phyloP scores from a whole-genome alignment of 2,113 vertebrate species.

The Antigone vipio region DNA sequence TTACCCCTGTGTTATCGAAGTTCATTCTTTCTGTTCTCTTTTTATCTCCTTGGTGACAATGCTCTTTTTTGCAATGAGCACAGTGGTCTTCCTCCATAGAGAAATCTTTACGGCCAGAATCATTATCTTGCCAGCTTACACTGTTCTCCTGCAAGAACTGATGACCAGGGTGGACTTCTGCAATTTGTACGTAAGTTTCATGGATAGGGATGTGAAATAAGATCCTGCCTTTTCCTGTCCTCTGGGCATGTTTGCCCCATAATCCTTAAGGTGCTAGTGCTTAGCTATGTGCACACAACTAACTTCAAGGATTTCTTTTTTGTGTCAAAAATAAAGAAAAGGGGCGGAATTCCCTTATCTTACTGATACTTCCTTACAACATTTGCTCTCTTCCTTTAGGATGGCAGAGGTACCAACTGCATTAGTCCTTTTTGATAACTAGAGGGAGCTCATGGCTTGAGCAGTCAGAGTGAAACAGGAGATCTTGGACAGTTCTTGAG shows the following conservation, averaged over 20 bases:
- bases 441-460: conserved; percentile 48
- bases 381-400: not conserved
- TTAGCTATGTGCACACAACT: not conserved
- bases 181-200: not conserved
- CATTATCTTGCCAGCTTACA: not conserved
- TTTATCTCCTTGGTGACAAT: not conserved
- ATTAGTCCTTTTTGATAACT: conserved; percentile 10
- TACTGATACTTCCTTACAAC: not conserved
- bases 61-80: not conserved
- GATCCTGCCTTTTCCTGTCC: not conserved
- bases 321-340: not conserved
- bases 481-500: not conserved
- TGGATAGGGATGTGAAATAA: not conserved
- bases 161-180: not conserved
- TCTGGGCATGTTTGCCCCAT: not conserved
- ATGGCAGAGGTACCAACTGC: not conserved
- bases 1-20: not conserved
- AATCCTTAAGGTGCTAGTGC: not conserved
- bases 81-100: not conserved
- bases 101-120: not conserved
- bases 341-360: not conserved
- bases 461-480: not conserved
- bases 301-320: not conserved
- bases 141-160: not conserved
- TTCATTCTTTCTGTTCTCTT: not conserved